phyloP scores from a whole-genome alignment of 2,113 vertebrate genomes.

The Thinocorus orbignyianus region DNA sequence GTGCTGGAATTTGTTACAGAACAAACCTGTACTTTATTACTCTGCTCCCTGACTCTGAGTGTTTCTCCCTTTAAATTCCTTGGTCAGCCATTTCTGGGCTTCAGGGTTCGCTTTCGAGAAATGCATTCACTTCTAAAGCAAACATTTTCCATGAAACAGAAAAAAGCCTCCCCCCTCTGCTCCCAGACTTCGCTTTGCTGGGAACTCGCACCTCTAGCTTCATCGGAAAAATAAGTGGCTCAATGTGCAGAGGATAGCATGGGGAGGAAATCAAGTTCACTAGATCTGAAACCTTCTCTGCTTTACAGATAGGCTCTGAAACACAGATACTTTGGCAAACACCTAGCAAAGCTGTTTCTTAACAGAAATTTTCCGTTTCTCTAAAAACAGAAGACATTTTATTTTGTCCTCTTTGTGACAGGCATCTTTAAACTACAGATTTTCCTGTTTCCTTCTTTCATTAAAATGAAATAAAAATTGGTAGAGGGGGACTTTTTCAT shows the following conservation, averaged over 20 bases:
- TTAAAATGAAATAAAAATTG: not conserved
- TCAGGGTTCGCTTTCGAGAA: not conserved
- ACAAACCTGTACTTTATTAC: conserved; percentile 56
- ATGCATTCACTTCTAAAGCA: not conserved
- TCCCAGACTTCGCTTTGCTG: not conserved
- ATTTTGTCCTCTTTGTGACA: not conserved
- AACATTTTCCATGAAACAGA: not conserved
- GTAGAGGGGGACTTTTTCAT: not conserved
- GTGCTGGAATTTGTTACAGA: conserved; percentile 63
- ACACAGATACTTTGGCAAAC: not conserved
- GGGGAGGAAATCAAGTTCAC: not conserved
- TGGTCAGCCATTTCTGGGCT: conserved; percentile 27
- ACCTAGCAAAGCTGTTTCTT: not conserved
- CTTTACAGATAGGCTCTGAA: not conserved
- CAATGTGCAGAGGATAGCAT: not conserved
- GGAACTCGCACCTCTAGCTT: not conserved
- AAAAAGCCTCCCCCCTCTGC: not conserved
- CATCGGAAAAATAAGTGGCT: not conserved
- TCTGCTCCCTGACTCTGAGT: not conserved
- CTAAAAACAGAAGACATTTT: not conserved
- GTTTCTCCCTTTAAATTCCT: conserved; percentile 34
- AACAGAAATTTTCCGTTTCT: not conserved
- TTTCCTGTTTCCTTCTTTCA: not conserved
- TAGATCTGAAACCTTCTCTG: not conserved
- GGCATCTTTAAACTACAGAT: not conserved